These are phyloP conservation scores for Sciurus carolinensis DNA, from an alignment of 2,797 vertebrate genomes.

Conservation along the genomic window DNA sequence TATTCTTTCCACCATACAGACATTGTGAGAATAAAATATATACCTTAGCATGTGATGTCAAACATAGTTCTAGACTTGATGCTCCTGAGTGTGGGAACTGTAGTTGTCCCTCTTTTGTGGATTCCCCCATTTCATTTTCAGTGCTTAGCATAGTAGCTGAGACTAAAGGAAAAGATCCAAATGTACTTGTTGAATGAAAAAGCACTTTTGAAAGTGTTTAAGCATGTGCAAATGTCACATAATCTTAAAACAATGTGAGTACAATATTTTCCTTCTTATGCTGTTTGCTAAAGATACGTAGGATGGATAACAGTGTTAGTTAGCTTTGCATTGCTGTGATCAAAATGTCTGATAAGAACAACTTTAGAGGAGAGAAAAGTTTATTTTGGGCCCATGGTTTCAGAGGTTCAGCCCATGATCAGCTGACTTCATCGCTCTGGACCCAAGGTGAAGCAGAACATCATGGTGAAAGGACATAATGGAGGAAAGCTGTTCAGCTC, in stretches of 20 bases:
- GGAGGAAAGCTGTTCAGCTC: too few relatives aligned
- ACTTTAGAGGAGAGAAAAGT: too few relatives aligned
- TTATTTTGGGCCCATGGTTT: too few relatives aligned
- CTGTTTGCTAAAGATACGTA: conserved; percentile 75
- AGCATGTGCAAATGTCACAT: background rate
- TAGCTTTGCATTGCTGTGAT: too few relatives aligned
- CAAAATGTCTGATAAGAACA: too few relatives aligned
- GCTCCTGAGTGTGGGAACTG: background rate
- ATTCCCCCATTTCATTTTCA: background rate
- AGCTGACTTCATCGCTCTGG: too few relatives aligned
- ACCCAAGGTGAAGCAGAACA: too few relatives aligned
- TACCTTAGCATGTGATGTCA: background rate
- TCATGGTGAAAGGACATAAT: too few relatives aligned
- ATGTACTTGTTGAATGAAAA: background rate
- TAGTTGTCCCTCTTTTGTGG: too few relatives aligned
- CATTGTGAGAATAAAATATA: background rate
- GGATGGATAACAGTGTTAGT: background rate
- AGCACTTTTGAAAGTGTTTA: conserved; percentile 30
- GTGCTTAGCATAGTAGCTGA: background rate
- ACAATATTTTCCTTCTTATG: background rate
- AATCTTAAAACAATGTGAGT: background rate
- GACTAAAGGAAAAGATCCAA: conserved; percentile 7
- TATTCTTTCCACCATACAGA: background rate
- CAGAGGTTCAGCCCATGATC: too few relatives aligned
- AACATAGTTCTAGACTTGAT: background rate